phyloP scores from a whole-genome alignment of 2,113 vertebrate genomes.

The Cisticola juncidis region DNA sequence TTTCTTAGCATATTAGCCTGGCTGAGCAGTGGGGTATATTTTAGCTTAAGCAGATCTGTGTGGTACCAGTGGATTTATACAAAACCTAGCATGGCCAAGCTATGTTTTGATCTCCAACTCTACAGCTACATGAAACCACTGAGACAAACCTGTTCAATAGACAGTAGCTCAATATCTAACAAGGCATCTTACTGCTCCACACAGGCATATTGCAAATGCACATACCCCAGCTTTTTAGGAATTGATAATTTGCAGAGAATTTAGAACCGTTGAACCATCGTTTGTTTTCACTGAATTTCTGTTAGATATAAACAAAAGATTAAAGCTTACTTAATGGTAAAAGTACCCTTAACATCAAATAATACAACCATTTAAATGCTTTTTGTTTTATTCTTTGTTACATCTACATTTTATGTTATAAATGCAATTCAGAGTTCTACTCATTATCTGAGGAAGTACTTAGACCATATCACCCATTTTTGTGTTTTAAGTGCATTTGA shows the following conservation, averaged over 20 bases:
- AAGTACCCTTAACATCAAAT: background rate
- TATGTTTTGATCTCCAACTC: background rate
- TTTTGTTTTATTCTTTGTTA: background rate
- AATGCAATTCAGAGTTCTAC: background rate
- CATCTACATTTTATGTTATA: background rate
- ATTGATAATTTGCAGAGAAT: background rate
- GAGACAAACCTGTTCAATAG: background rate
- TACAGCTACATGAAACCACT: background rate
- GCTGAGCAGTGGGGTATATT: background rate
- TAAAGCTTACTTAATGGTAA: background rate
- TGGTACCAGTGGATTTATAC: background rate
- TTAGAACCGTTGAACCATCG: background rate
- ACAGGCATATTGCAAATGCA: background rate
- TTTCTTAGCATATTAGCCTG: background rate
- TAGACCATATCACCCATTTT: background rate
- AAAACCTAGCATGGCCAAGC: background rate
- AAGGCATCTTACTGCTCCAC: background rate
- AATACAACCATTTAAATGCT: background rate
- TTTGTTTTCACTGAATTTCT: background rate
- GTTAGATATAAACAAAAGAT: background rate
- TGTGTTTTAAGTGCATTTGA: background rate
- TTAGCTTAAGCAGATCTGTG: background rate
- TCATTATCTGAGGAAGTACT: slow-evolving; percentile 6
- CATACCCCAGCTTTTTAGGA: background rate
- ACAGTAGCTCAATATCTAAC: background rate